These are phyloP conservation scores for Nasonia oneida DNA, from an alignment of 2,888 invertebrate species.

Conservation along the genomic window DNA sequence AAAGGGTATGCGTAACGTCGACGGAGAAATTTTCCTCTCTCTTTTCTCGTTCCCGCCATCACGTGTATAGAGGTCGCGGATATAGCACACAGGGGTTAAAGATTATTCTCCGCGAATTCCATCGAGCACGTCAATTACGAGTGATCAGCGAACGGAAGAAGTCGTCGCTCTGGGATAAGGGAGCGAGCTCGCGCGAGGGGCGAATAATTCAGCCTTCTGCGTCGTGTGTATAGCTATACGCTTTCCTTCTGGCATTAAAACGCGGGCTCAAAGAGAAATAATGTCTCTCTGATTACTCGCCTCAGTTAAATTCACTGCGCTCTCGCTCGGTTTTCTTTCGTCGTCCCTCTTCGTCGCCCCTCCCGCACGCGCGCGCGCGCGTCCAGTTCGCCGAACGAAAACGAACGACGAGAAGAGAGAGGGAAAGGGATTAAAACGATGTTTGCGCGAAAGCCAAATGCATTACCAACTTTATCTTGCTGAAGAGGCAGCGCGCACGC, in stretches of 20 bases:
- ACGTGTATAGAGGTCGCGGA: constrained; percentile 3
- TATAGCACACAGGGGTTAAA: constrained; percentile 33
- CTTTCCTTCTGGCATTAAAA: constrained; percentile 73
- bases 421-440: constrained; percentile 78
- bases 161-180: constrained; percentile 19
- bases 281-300: constrained; percentile 79
- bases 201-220: constrained; percentile 21
- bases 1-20: background rate
- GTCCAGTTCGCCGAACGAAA: constrained; percentile 57
- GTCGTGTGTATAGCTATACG: background rate
- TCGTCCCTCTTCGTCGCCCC: constrained; percentile 55
- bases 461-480: constrained; percentile 78
- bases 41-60: background rate
- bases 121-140: constrained; percentile 69
- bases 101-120: constrained; percentile 60
- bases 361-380: constrained; percentile 51
- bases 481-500: constrained; percentile 71
- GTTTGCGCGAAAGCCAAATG: constrained; percentile 79
- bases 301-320: constrained; percentile 74
- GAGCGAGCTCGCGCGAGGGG: constrained; percentile 59
- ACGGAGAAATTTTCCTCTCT: constrained; percentile 27
- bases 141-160: constrained; percentile 64
- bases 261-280: constrained; percentile 77
- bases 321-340: constrained; percentile 57
- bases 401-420: constrained; percentile 31